phyloP scores from a whole-genome alignment of 2,113 vertebrate species.

The Chaetodon trifascialis region DNA sequence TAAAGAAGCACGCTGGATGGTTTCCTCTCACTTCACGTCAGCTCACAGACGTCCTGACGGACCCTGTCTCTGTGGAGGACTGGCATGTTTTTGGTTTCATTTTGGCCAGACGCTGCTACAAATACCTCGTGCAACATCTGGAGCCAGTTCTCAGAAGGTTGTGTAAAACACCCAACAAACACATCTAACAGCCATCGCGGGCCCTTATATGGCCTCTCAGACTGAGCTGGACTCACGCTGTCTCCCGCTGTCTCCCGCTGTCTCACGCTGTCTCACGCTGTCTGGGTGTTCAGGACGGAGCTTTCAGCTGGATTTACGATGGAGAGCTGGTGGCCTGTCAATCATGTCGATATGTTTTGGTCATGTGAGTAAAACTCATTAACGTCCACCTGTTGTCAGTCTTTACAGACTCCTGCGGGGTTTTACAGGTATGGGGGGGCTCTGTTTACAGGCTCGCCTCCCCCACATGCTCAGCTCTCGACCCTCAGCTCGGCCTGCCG shows the following conservation, averaged over 20 bases:
- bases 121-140: constrained; percentile 49
- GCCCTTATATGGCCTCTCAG: constrained; percentile 20
- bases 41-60: neutral
- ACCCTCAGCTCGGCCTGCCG: neutral
- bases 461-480: too few species aligned
- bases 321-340: neutral
- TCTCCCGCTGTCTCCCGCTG: too few species aligned
- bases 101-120: constrained; percentile 19
- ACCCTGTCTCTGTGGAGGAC: neutral
- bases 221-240: neutral
- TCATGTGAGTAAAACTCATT: too few species aligned
- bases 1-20: neutral
- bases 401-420: constrained; percentile 10
- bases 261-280: too few species aligned
- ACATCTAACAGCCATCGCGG: neutral
- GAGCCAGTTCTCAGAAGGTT: constrained; percentile 35
- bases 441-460: neutral
- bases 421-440: neutral
- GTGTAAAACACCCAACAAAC: constrained; percentile 42
- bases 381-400: neutral
- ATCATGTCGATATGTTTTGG: too few species aligned
- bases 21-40: neutral
- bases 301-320: constrained; percentile 11
- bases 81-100: constrained; percentile 18
- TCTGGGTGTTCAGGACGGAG: constrained; percentile 12